phyloP scores from a whole-genome alignment of 2,888 invertebrate species.

The Drosophila atripex region DNA sequence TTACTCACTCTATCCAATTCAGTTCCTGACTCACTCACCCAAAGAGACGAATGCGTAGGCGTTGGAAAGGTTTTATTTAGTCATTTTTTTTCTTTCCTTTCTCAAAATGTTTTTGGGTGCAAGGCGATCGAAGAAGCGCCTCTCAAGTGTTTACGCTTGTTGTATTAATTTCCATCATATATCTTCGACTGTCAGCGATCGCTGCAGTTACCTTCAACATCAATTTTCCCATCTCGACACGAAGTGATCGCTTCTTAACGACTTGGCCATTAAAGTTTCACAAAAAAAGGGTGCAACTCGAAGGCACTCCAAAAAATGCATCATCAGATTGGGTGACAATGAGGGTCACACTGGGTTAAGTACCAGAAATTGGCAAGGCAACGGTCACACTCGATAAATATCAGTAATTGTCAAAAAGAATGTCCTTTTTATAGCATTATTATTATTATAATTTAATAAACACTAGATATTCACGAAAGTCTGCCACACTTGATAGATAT shows the following conservation, averaged over 20 bases:
- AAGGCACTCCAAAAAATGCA: not conserved
- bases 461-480: no score
- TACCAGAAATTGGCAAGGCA: not conserved
- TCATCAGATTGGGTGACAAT: not conserved
- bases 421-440: no score
- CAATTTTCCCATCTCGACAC: not conserved
- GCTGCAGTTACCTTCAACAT: conserved; percentile 7
- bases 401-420: no score
- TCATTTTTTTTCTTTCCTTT: not conserved
- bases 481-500: not conserved
- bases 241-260: conserved; percentile 49
- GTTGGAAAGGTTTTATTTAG: conserved; percentile 3
- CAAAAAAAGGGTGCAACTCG: not conserved
- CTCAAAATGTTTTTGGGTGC: not conserved
- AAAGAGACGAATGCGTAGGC: conserved; percentile 29
- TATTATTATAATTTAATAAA: no score
- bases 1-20: conserved; percentile 22
- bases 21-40: not conserved
- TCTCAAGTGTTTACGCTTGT: conserved; percentile 80
- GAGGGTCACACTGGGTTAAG: not conserved
- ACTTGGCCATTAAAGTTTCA: conserved; percentile 45
- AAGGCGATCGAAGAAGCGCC: conserved; percentile 58
- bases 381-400: not conserved
- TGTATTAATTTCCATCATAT: conserved; percentile 80
- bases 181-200: conserved; percentile 74